Percentiles rank a stretch among this genome's conserved stretches.
phyloP scores from a whole-genome alignment of 2,113 vertebrate genomes.

The Trichechus manatus region DNA sequence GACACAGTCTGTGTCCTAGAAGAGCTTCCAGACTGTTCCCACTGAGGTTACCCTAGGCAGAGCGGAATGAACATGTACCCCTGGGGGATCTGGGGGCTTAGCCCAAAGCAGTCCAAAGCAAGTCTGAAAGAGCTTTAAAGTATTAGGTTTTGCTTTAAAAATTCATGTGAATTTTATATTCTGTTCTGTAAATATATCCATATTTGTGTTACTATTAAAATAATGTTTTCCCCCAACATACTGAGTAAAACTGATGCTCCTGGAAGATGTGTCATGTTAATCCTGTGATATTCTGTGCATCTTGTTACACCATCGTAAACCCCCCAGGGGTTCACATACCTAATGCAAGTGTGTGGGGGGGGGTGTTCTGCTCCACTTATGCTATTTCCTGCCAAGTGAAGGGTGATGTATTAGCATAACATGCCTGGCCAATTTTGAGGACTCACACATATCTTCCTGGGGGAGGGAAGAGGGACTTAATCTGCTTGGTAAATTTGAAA shows the following conservation, averaged over 20 bases:
- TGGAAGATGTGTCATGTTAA: not conserved
- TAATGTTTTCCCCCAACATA: conserved; percentile 38
- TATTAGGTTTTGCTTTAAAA: conserved; percentile 72
- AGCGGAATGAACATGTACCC: conserved; percentile 50
- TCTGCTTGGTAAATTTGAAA: not conserved
- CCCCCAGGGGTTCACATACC: not conserved
- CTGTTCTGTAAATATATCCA: conserved; percentile 74
- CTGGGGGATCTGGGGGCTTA: conserved; percentile 41
- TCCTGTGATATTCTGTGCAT: conserved; percentile 1
- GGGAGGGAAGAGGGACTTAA: not conserved
- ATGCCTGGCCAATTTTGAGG: not conserved
- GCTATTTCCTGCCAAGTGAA: not conserved
- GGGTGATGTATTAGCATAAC: not conserved
- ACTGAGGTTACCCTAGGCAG: conserved; percentile 35
- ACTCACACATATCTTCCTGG: not conserved
- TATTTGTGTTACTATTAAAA: conserved; percentile 75
- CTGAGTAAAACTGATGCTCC: conserved; percentile 49
- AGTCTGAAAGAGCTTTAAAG: conserved; percentile 70
- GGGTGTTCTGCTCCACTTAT: not conserved
- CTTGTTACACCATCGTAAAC: not conserved
- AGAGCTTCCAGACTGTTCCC: conserved; percentile 36
- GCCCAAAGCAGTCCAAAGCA: conserved; percentile 60
- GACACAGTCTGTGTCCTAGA: not conserved
- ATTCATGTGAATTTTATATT: conserved; percentile 75
- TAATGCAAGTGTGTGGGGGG: not conserved